Conservation (phyloP, 2,113 vertebrate genomes). For the Anseranas semipalmata region DNA sequence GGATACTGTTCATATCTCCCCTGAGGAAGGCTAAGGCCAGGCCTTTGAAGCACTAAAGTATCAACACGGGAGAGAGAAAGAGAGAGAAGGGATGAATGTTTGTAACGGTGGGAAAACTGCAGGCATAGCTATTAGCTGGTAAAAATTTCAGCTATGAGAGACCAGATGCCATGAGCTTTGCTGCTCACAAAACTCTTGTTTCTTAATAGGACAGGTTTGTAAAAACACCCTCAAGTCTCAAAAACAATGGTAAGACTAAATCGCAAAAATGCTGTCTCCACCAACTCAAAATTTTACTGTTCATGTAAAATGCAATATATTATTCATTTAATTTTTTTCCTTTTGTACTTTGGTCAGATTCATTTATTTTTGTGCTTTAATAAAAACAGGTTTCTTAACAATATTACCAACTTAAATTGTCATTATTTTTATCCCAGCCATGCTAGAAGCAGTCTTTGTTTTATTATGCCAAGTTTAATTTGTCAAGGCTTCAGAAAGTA, state of each 20-base stretch:
- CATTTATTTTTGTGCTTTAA: background rate
- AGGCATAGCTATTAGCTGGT: background rate
- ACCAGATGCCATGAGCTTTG: background rate
- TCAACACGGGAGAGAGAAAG: background rate
- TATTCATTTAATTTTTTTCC: background rate
- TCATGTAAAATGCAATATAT: background rate
- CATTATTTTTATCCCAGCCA: background rate
- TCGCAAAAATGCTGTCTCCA: background rate
- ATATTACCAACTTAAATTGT: background rate
- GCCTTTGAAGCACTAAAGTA: background rate
- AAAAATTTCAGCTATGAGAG: rapidly evolving
- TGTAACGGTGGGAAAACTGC: background rate
- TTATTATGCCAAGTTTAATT: background rate
- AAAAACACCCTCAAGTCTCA: background rate
- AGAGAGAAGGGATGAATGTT: background rate
- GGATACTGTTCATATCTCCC: background rate
- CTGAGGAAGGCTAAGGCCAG: background rate
- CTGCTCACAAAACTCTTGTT: background rate
- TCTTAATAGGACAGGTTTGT: background rate
- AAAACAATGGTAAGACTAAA: background rate
- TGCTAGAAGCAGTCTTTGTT: background rate
- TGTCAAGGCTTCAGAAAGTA: background rate
- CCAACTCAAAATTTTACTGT: background rate
- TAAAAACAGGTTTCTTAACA: background rate
- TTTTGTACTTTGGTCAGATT: background rate